phyloP scores from a whole-genome alignment of 2,888 invertebrate genomes.

The Linnaemya vulpina region DNA sequence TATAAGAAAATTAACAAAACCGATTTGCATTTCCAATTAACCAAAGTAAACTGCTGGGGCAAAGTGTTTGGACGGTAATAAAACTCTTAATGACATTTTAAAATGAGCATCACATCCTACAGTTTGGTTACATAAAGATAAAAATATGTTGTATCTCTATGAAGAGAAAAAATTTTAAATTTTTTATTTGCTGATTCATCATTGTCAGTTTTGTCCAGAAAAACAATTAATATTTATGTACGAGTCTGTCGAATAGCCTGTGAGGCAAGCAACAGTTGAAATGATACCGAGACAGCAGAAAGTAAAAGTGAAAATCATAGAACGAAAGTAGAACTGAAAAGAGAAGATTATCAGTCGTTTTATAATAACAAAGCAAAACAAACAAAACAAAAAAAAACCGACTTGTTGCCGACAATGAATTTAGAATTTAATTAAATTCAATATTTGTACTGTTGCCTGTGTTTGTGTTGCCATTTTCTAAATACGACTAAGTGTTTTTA shows the following conservation, averaged over 20 bases:
- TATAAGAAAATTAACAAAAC: no score
- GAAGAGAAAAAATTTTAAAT: no score
- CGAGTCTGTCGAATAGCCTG: background rate
- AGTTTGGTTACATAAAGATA: background rate
- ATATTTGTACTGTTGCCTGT: background rate
- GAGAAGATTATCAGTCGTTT: background rate
- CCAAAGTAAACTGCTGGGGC: no score
- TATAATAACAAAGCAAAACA: conserved; percentile 45
- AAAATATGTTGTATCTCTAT: background rate
- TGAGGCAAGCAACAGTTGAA: conserved; percentile 25
- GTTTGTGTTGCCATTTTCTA: background rate
- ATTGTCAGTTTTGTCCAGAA: conserved; percentile 52
- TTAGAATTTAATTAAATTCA: conserved; percentile 62
- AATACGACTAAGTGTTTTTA: background rate
- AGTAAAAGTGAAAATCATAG: background rate
- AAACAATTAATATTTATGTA: conserved; percentile 67
- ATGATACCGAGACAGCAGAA: background rate
- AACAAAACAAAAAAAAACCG: no score
- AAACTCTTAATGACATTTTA: no score
- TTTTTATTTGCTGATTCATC: conserved; percentile 32
- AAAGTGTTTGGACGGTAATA: no score
- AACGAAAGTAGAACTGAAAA: background rate
- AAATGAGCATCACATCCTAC: no score
- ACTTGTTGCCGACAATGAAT: conserved; percentile 42
- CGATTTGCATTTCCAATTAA: no score